phyloP scores from a whole-genome alignment of 2,113 vertebrate genomes.

The Scolopax mira region DNA sequence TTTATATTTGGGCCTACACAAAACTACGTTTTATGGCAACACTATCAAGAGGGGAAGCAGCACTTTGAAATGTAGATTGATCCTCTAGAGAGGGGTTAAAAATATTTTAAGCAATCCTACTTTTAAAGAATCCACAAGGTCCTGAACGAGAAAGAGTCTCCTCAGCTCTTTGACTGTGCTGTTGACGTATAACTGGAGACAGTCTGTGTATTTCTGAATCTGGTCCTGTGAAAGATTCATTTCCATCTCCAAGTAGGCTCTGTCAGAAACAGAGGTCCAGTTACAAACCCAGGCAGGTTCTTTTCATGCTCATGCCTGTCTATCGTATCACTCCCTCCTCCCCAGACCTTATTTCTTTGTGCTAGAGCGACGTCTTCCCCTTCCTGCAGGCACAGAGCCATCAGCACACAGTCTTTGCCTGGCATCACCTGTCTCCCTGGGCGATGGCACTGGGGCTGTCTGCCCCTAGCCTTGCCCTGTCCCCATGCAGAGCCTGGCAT shows the following conservation, averaged over 20 bases:
- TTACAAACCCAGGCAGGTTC: not conserved
- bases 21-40: not conserved
- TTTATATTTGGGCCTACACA: not conserved
- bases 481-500: not conserved
- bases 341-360: not conserved
- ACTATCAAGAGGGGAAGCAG: not conserved
- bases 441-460: not conserved
- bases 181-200: slow-evolving; percentile 91
- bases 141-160: slow-evolving; percentile 96
- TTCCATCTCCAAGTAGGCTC: slow-evolving; percentile 94
- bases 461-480: not conserved
- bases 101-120: slow-evolving; percentile 70
- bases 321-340: not conserved
- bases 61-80: not conserved
- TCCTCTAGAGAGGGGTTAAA: not conserved
- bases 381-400: not conserved
- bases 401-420: not conserved
- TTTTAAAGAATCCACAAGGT: slow-evolving; percentile 97
- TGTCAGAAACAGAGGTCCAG: slow-evolving; percentile 59
- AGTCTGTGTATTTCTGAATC: slow-evolving; percentile 97
- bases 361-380: rapidly evolving
- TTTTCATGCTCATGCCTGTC: rapidly evolving
- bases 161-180: slow-evolving; percentile 93
- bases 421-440: not conserved
- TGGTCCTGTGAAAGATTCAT: slow-evolving; percentile 95